These are phyloP conservation scores for Heteropelma amictum DNA, from an alignment of 2,888 invertebrate genomes.

Conservation along the genomic window DNA sequence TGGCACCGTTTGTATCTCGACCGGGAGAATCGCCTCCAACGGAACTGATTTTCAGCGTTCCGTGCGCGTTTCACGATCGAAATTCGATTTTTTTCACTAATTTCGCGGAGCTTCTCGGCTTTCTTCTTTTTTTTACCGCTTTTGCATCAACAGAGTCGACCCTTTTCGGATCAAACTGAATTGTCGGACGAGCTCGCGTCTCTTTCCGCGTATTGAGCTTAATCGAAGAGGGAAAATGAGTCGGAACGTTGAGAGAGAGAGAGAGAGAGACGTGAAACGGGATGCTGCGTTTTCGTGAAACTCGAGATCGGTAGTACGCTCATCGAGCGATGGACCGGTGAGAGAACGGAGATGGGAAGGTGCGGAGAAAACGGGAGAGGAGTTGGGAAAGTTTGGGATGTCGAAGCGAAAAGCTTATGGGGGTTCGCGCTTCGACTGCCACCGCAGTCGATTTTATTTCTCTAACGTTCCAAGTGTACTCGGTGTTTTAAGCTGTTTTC, in stretches of 20 bases:
- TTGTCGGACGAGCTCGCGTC: too few relatives aligned
- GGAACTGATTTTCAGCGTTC: neutral
- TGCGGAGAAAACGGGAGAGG: constrained; percentile 9
- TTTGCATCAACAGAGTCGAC: too few relatives aligned
- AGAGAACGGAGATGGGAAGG: constrained; percentile 14
- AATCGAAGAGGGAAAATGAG: constrained; percentile 44
- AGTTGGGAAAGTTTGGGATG: constrained; percentile 47
- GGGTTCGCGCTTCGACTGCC: constrained; percentile 8
- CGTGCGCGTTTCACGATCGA: neutral
- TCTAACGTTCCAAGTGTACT: constrained; percentile 54
- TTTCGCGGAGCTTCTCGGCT: too few relatives aligned
- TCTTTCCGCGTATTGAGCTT: too few relatives aligned
- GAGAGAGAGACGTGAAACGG: constrained; percentile 42
- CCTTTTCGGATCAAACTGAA: too few relatives aligned
- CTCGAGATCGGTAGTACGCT: constrained; percentile 58
- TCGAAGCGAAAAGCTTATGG: constrained; percentile 55
- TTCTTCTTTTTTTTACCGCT: too few relatives aligned
- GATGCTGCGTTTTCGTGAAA: constrained; percentile 42
- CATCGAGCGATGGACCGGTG: constrained; percentile 48
- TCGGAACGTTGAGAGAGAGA: constrained; percentile 39
- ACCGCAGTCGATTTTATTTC: constrained; percentile 41
- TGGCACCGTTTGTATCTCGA: neutral
- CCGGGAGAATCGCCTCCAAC: neutral
- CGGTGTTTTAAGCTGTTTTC: constrained; percentile 49
- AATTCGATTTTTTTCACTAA: neutral